Evolutionary conservation across 2,888 invertebrate species (phyloP).

Genomic region (Odontomyia ornata): DNA sequence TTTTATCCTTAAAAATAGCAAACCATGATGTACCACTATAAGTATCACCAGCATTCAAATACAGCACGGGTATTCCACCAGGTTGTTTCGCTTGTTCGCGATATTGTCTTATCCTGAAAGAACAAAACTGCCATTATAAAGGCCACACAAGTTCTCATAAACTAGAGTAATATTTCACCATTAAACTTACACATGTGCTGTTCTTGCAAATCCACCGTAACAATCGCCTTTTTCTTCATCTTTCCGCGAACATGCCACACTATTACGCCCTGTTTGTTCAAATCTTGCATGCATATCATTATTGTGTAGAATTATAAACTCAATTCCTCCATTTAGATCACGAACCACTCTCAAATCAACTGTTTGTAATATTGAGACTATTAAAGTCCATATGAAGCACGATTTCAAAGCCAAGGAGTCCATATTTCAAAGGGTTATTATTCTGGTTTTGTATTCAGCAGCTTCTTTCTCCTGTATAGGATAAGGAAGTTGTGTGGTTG

Average conservation of each 20-base stretch:
- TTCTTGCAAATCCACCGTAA: constrained; percentile 88
- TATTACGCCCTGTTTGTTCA: constrained; percentile 78
- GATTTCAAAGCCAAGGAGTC: no score
- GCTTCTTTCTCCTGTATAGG: background rate
- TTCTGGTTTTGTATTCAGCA: background rate
- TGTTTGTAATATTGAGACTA: background rate
- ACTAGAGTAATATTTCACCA: background rate
- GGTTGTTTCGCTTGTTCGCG: constrained; percentile 67
- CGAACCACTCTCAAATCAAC: background rate
- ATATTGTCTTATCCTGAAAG: constrained; percentile 69
- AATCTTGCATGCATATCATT: constrained; percentile 92
- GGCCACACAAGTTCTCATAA: background rate
- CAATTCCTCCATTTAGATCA: constrained; percentile 62
- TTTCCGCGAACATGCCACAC: constrained; percentile 69
- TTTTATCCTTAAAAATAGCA: constrained; percentile 80
- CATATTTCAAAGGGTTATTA: background rate
- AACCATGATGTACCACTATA: constrained; percentile 92
- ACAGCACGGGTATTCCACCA: constrained; percentile 74
- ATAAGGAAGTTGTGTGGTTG: background rate
- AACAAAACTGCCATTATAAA: background rate
- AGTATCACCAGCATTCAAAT: constrained; percentile 93
- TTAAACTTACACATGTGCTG: constrained; percentile 66
- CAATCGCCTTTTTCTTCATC: constrained; percentile 72
- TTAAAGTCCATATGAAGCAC: background rate
- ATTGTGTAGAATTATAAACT: constrained; percentile 83